phyloP scores from a whole-genome alignment of 2,888 invertebrate species.

The Tachina grossa region DNA sequence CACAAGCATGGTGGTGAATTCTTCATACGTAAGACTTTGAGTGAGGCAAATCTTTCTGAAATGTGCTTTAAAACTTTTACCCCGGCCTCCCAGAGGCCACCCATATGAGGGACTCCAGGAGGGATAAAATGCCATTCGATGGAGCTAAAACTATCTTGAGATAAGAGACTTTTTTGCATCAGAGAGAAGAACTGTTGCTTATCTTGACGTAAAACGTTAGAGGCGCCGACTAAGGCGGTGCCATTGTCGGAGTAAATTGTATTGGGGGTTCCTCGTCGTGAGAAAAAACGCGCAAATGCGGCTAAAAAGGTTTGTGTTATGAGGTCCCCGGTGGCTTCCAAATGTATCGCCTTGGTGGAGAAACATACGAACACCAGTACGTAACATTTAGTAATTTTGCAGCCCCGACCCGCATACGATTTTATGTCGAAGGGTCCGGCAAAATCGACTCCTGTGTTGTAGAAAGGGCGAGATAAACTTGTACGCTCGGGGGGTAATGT shows the following conservation, averaged over 20 bases:
- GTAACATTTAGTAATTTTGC: conserved; percentile 20
- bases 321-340: conserved; percentile 9
- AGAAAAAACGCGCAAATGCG: conserved; percentile 12
- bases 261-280: not conserved
- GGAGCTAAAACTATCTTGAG: not conserved
- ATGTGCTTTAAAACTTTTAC: too few relatives aligned
- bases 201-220: not conserved
- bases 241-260: conserved; percentile 30
- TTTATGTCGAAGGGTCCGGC: not conserved
- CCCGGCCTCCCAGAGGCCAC: not conserved
- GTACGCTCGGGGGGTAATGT: not conserved
- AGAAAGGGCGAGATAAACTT: not conserved
- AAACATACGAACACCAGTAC: conserved; percentile 35
- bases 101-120: not conserved
- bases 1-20: too few relatives aligned
- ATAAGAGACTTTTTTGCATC: not conserved
- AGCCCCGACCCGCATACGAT: conserved; percentile 8
- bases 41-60: too few relatives aligned
- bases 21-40: too few relatives aligned
- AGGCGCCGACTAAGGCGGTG: conserved; percentile 11
- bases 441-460: not conserved
- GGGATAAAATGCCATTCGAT: conserved; percentile 1
- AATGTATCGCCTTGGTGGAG: conserved; percentile 34
- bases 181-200: not conserved
- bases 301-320: conserved; percentile 27